Percentiles rank a stretch among this genome's conserved stretches.
These are phyloP conservation scores for Petrophora chlorosata DNA, from an alignment of 2,888 invertebrate species.

Conservation along the genomic window DNA sequence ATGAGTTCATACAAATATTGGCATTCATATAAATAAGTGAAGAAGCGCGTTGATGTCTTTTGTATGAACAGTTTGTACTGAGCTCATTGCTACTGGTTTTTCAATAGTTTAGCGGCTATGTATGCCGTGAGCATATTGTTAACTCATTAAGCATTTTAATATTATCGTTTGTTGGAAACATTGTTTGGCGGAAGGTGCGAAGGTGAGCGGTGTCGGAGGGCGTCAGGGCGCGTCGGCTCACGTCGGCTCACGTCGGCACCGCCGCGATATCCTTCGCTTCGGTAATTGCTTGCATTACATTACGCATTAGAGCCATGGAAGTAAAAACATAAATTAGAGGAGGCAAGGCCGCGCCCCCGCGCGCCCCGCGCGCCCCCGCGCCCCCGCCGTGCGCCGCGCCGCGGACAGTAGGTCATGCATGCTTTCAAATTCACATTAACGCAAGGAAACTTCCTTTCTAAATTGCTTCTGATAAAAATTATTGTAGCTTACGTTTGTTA, in stretches of 20 bases:
- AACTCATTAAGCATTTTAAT: not conserved
- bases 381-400: not conserved
- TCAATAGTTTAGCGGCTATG: not conserved
- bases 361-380: not conserved
- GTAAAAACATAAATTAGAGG: constrained; percentile 17
- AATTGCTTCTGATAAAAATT: constrained; percentile 7
- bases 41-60: constrained; percentile 49
- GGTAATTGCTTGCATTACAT: constrained; percentile 12
- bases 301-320: constrained; percentile 21
- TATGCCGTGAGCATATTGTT: not conserved
- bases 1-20: not conserved
- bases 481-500: constrained; percentile 1
- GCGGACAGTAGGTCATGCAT: not conserved
- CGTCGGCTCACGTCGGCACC: not conserved
- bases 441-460: constrained; percentile 31
- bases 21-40: not conserved
- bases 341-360: constrained; percentile 13
- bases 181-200: not conserved
- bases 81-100: not conserved
- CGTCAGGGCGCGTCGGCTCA: not conserved
- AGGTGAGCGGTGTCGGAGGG: constrained; percentile 2
- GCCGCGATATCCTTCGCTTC: constrained; percentile 14
- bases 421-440: constrained; percentile 16
- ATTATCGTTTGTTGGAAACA: not conserved
- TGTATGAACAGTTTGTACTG: constrained; percentile 19